Evolutionary conservation across 2,888 invertebrate species (phyloP).

Genomic region (Athripsodes cinereus): DNA sequence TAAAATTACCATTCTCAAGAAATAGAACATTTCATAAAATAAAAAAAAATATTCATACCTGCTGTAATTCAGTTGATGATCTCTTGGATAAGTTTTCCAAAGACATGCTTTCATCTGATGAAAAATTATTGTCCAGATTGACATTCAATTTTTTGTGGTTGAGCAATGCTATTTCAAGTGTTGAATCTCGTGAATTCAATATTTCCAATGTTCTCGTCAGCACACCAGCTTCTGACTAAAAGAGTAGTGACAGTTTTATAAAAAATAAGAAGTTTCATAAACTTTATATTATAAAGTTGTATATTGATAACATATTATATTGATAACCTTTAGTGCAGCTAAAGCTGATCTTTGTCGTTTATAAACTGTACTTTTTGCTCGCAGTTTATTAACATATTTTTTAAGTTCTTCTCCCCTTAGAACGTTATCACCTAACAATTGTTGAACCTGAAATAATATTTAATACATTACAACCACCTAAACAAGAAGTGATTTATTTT

Average conservation of each 20-base stretch:
- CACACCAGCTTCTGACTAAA: slow-evolving; percentile 68
- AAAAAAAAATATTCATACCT: too few relatives aligned
- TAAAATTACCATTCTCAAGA: not conserved
- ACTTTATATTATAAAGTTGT: not conserved
- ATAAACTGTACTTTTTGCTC: slow-evolving; percentile 74
- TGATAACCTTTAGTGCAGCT: slow-evolving; percentile 56
- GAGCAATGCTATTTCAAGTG: slow-evolving; percentile 46
- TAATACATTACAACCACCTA: too few relatives aligned
- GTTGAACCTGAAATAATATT: slow-evolving; percentile 39
- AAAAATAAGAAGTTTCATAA: not conserved
- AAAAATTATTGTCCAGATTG: slow-evolving; percentile 50
- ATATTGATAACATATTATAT: not conserved
- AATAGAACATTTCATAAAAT: too few relatives aligned
- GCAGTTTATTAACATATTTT: slow-evolving; percentile 73
- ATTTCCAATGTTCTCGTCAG: slow-evolving; percentile 71
- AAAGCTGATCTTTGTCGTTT: slow-evolving; percentile 74
- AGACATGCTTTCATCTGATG: slow-evolving; percentile 29
- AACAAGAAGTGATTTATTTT: too few relatives aligned
- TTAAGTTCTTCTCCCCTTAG: slow-evolving; percentile 79
- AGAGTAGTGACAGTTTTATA: not conserved
- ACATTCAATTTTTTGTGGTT: slow-evolving; percentile 47
- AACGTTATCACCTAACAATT: slow-evolving; percentile 59
- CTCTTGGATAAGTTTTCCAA: slow-evolving; percentile 39
- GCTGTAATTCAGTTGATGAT: slow-evolving; percentile 46
- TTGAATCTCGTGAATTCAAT: slow-evolving; percentile 54